Evolutionary conservation across 2,888 invertebrate species (phyloP), one percentile per base, ranked within the genome.

Genomic region (Lacanobia oleracea): DNA sequence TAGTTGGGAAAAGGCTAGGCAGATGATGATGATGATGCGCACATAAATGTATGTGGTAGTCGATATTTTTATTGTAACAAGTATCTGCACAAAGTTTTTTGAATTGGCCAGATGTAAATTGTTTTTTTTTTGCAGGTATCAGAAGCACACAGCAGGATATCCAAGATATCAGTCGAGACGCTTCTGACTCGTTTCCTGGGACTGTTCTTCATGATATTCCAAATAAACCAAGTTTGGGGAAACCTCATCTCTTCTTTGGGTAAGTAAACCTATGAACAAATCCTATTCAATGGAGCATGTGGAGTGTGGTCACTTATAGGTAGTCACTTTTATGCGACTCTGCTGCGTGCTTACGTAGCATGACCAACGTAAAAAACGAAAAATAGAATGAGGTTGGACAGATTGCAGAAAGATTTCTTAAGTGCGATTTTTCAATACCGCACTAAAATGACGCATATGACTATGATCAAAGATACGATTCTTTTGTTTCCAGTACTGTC

Each of bases 161-260:
- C 96, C 0, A 94, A 95, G 12, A 93, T 96, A 59, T 90, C 95
- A n/a, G 91, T 96, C 1, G 97, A 97, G 80, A 96, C 96, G 0
- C 92, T 97, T 33, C 96, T 97, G 64, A 97, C 97, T 56, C 93
- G 97, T 7, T 97, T 97, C 89, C 97, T 98, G 75, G 98, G 98
- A 0, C 91, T 97, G 50, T 98, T 98, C 94, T 98, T 97, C 93
- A 97, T 97, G 97, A 96, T 97, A 76, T 97, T 97, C 90, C 97
- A 97, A 89, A 95, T 97, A 86, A 97, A 97, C 81, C 97, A 97
- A 93, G 96, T 97, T 37, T 97, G 97, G 96, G 97, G 97, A 0
- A 97, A 97, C 85, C 93, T 97, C 40, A 97, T 97, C 57, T 97
- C 97, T 18, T 97, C 97, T 1, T 82, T 96, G 62, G 96, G 97